Conservation (phyloP, 2,113 vertebrate species). For the Noturus placidus region DNA sequence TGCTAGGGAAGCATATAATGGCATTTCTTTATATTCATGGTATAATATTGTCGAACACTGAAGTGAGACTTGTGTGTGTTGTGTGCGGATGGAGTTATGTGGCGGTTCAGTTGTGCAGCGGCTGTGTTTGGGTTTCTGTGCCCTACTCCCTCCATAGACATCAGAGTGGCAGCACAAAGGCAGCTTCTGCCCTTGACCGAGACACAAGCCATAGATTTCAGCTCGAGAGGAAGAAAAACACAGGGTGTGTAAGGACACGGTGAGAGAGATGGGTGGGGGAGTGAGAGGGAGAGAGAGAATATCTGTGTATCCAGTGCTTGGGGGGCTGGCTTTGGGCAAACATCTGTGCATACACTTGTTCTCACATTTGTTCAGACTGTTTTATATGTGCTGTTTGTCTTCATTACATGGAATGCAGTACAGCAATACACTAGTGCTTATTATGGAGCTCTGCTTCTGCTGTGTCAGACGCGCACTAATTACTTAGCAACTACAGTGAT, state of each 20-base stretch:
- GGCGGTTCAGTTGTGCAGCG: background rate
- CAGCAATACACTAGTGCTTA: constrained; percentile 5
- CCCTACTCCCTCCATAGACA: background rate
- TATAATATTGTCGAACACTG: background rate
- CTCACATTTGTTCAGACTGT: background rate
- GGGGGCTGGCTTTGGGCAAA: background rate
- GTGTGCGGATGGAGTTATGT: background rate
- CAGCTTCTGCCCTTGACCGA: constrained; percentile 1
- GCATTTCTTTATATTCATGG: background rate
- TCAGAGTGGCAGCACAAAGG: background rate
- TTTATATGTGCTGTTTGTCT: constrained; percentile 3
- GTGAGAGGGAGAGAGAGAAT: background rate
- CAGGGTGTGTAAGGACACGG: background rate
- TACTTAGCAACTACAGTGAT: background rate
- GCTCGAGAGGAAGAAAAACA: background rate
- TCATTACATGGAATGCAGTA: background rate
- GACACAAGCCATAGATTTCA: background rate
- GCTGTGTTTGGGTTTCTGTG: background rate
- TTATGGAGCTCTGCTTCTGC: background rate
- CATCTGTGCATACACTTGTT: background rate
- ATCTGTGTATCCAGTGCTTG: background rate
- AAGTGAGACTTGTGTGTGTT: background rate
- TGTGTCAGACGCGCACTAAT: background rate
- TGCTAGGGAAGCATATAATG: background rate
- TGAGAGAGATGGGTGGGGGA: background rate